Percentiles rank a stretch among this genome's conserved stretches.
These are phyloP conservation scores for Pseudomugil tenellus DNA, from an alignment of 2,797 vertebrate genomes.

Conservation along the genomic window DNA sequence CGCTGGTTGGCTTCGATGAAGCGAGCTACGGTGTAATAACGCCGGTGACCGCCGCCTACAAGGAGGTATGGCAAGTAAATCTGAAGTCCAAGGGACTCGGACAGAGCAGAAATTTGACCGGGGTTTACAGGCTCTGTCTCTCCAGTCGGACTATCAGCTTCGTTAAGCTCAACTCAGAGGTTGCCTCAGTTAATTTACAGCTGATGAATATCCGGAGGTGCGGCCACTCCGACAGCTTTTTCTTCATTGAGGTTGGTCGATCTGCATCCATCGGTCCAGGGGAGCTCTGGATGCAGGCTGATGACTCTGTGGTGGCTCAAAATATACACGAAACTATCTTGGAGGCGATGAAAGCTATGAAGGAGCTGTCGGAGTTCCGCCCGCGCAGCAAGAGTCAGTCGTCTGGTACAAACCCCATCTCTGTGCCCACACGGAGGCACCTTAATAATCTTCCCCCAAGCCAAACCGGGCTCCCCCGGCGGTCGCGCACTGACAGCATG, in stretches of 20 bases:
- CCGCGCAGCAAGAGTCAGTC: conserved; percentile 99
- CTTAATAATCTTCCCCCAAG: conserved; percentile 91
- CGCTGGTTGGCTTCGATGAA: conserved; percentile 87
- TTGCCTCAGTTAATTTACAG: conserved; percentile 91
- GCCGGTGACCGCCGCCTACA: conserved; percentile 87
- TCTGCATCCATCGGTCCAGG: conserved; percentile 95
- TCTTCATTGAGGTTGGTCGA: conserved; percentile 98
- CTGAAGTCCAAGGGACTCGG: conserved; percentile 95
- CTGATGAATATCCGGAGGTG: conserved; percentile 98
- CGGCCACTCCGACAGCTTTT: conserved; percentile 98
- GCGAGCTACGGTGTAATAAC: conserved; percentile 89
- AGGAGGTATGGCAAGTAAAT: conserved; percentile 97
- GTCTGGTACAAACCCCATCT: conserved; percentile 90
- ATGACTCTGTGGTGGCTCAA: conserved; percentile 97
- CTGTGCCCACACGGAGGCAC: conserved; percentile 91
- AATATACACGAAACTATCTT: conserved; percentile 98
- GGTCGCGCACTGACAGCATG: conserved; percentile 93
- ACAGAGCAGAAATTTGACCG: conserved; percentile 91
- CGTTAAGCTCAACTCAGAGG: conserved; percentile 92
- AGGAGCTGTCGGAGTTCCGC: conserved; percentile 95
- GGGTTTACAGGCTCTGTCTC: conserved; percentile 94
- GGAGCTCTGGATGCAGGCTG: conserved; percentile 98
- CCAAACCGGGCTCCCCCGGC: conserved; percentile 89
- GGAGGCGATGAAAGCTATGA: conserved; percentile 98
- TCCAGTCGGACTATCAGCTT: conserved; percentile 93